phyloP scores from a whole-genome alignment of 1,140 invertebrate species.

The Drosophila kohkoa region DNA sequence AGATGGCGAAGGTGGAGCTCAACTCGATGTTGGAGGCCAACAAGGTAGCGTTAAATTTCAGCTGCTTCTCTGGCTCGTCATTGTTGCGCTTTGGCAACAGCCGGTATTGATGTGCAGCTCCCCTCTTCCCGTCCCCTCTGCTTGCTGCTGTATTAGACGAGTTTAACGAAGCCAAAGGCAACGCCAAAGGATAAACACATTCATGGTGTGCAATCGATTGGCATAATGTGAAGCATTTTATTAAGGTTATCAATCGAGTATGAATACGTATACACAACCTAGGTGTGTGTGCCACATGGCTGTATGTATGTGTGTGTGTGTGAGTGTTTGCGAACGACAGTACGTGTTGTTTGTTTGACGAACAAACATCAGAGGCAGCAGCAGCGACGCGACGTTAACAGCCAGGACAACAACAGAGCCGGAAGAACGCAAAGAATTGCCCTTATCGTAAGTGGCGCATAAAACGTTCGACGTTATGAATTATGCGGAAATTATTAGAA shows the following conservation, averaged over 20 bases:
- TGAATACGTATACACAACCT: constrained; percentile 65
- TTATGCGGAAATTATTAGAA: constrained; percentile 83
- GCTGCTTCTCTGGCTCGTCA: constrained; percentile 23
- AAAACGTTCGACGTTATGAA: constrained; percentile 77
- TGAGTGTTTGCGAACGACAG: constrained; percentile 22
- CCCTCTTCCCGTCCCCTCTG: neutral
- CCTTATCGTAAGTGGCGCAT: constrained; percentile 77
- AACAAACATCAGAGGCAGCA: constrained; percentile 57
- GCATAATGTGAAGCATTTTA: constrained; percentile 83
- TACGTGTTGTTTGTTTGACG: constrained; percentile 64
- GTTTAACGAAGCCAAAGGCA: constrained; percentile 50
- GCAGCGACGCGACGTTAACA: constrained; percentile 35
- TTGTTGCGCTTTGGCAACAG: constrained; percentile 75
- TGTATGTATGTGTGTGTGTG: constrained; percentile 23
- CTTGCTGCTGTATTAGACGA: constrained; percentile 55
- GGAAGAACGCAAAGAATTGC: constrained; percentile 31
- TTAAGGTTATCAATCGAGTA: constrained; percentile 83
- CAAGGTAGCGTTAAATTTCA: constrained; percentile 60
- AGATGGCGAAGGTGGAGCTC: constrained; percentile 5
- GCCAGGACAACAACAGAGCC: constrained; percentile 21
- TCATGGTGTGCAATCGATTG: constrained; percentile 83
- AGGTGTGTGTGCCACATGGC: constrained; percentile 53
- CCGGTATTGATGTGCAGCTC: constrained; percentile 70
- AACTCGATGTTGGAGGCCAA: constrained; percentile 48
- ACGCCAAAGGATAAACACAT: constrained; percentile 80